Base-by-base conservation (phyloP, 2,113 vertebrate genomes). In the Porphyrio hochstetteri region DNA sequence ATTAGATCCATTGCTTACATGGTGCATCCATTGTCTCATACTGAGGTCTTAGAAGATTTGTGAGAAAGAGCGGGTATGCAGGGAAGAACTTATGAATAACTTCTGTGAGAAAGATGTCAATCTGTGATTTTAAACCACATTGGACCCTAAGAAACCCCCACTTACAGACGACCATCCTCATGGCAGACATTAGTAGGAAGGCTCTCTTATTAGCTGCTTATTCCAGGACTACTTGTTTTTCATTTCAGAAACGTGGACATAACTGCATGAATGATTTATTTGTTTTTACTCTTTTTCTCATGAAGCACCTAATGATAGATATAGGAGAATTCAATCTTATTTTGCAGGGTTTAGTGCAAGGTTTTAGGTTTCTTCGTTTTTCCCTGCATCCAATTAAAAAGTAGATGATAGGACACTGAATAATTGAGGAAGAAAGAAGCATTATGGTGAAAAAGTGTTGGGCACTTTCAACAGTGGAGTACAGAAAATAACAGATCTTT, bases 291-390 rank as follows among this genome's bases (percentile, higher is more conserved):
- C 36, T 67, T 83, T 53, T 91, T 55, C 42, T 86, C 52, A 42
- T 63, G 36, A 77, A 83, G 36, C 9, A 57, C 7, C 21, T 86
- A 44, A 38, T 84, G 82, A 80, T 50, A 86, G 46, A 76, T 61
- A 50, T 11, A 90, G 13, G 33, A 92, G 38, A 93, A 80, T 17
- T 80, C 46, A 78, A 79, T 60, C 42, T 86, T 86, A n/a, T 78
- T 91, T 81, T 86, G 10, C 35, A 78, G 56, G 5, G 15, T 71
- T 93, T 60, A 87, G 29, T 42, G 27, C 25, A 93, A 75, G 18
- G 20, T 42, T 92, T 86, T 67, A 83, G 7, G 33, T 86, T 93
- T 88, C 53, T 93, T 48, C 84, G 46, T 11, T 91, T 93, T 90
- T 60, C 35, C 24, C 16, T 86, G 9, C 27, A 48, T 71, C 25